Percentiles rank a stretch among this genome's conserved stretches.
phyloP scores from a whole-genome alignment of 2,797 vertebrate genomes.

The Thalassophryne amazonica region DNA sequence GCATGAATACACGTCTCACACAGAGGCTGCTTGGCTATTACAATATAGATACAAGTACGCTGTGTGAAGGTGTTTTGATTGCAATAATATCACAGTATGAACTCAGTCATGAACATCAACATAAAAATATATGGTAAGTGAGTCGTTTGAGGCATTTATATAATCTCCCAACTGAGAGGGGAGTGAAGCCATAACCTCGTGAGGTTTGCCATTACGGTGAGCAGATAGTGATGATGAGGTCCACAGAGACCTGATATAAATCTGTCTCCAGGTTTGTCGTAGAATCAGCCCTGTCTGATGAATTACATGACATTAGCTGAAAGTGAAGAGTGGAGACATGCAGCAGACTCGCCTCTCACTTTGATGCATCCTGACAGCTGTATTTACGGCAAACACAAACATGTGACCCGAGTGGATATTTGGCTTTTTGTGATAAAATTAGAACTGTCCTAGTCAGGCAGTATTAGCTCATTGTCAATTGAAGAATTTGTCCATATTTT shows the following conservation, averaged over 20 bases:
- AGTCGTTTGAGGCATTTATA: constrained; percentile 33
- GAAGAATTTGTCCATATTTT: no score
- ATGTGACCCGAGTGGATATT: constrained; percentile 18
- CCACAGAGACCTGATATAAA: constrained; percentile 35
- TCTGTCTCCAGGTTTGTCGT: constrained; percentile 28
- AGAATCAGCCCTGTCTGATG: constrained; percentile 13
- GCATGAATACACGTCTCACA: no score
- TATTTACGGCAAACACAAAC: constrained; percentile 20
- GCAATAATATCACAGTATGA: constrained; percentile 4
- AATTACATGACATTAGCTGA: constrained; percentile 15
- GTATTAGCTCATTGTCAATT: constrained; percentile 19
- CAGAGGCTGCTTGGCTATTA: no score
- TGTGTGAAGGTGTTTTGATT: background rate
- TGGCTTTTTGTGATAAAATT: constrained; percentile 32
- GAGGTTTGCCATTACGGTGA: constrained; percentile 36
- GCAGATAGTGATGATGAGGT: constrained; percentile 51
- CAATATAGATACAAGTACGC: background rate
- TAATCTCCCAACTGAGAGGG: constrained; percentile 25
- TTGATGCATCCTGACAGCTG: constrained; percentile 31
- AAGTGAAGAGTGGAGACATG: constrained; percentile 16
- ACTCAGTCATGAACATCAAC: no score
- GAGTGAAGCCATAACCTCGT: constrained; percentile 33
- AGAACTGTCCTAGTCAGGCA: constrained; percentile 31
- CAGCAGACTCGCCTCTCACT: constrained; percentile 26
- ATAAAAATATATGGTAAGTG: background rate